phyloP scores from a whole-genome alignment of 2,797 vertebrate genomes.

The Sitta carolinensis region DNA sequence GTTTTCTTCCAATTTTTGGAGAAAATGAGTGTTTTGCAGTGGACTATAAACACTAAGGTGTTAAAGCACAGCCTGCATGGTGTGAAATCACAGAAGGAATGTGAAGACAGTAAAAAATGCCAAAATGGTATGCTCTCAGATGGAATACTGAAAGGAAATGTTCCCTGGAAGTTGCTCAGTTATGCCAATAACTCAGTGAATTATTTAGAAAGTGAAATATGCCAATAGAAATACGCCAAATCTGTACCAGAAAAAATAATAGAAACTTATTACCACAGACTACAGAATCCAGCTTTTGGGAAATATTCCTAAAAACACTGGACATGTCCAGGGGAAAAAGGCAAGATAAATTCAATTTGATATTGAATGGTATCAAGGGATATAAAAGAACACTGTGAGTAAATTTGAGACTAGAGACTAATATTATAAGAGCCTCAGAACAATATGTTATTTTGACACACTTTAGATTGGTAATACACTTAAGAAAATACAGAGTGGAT shows the following conservation, averaged over 20 bases:
- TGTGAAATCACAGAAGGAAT: background rate
- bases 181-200: background rate
- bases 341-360: background rate
- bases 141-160: background rate
- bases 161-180: background rate
- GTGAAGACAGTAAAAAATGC: background rate
- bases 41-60: background rate
- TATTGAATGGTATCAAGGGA: background rate
- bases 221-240: background rate
- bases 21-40: background rate
- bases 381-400: background rate
- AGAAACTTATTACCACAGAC: background rate
- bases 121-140: background rate
- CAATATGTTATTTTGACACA: background rate
- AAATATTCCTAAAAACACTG: constrained; percentile 10
- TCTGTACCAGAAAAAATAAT: background rate
- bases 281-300: background rate
- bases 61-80: background rate
- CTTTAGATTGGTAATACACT: background rate
- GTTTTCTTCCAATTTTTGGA: background rate
- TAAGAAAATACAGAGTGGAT: background rate
- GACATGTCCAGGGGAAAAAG: background rate
- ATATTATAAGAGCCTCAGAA: background rate
- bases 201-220: background rate
- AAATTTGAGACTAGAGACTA: background rate